phyloP scores from a whole-genome alignment of 35 echinoderm and acorn worm genomes.

The Heliocidaris erythrogramma region DNA sequence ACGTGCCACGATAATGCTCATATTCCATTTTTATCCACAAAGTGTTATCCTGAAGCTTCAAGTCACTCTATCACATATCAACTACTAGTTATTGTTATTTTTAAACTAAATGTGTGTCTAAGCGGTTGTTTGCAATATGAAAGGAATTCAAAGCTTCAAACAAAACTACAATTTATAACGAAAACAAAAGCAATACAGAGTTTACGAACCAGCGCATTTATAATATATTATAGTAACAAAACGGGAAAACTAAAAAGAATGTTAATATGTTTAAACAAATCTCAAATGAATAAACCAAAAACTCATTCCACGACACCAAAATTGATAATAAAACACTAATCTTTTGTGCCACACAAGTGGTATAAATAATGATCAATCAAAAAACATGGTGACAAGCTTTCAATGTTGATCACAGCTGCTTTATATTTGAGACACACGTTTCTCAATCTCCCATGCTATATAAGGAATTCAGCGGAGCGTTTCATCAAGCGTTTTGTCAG shows the following conservation, averaged over 20 bases:
- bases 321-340: not conserved
- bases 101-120: not conserved
- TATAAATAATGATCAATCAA: not conserved
- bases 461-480: no score
- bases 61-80: no score
- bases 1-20: no score
- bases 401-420: not conserved
- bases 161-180: not conserved
- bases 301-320: not conserved
- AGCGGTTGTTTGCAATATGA: not conserved
- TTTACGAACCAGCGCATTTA: conserved; percentile 7
- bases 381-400: not conserved
- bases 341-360: not conserved
- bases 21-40: no score
- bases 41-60: no score
- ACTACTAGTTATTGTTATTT: no score
- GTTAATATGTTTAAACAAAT: not conserved
- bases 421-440: not conserved
- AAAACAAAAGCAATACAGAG: not conserved
- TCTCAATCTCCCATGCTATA: not conserved
- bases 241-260: not conserved
- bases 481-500: no score
- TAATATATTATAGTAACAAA: not conserved
- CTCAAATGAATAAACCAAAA: not conserved
- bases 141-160: not conserved